These are phyloP conservation scores for Zootoca vivipara DNA, from an alignment of 2,113 vertebrate species.

Conservation along the genomic window DNA sequence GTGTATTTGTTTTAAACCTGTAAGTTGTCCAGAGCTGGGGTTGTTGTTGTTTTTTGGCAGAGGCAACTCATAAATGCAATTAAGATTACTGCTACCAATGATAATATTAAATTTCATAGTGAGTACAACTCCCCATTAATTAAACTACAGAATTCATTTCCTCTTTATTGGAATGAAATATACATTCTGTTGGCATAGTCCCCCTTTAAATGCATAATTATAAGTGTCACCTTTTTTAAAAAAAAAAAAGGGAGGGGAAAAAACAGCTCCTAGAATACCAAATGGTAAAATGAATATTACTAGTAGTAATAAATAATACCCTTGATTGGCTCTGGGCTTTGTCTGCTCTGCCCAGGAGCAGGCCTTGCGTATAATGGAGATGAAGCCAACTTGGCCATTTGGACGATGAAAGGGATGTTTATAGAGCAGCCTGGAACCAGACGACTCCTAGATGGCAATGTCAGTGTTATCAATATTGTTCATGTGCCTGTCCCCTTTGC, in stretches of 20 bases:
- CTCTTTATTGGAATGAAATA: conserved; percentile 67
- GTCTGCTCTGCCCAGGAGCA: background rate
- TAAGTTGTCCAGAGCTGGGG: too few species aligned
- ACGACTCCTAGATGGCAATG: conserved; percentile 42
- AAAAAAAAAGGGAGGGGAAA: conserved; percentile 27
- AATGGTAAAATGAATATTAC: conserved; percentile 48
- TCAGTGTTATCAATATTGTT: conserved; percentile 12
- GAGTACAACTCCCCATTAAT: conserved; percentile 6
- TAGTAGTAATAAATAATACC: conserved; percentile 67
- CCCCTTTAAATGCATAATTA: conserved; percentile 65
- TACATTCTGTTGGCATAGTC: conserved; percentile 56
- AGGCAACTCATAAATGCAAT: too few species aligned
- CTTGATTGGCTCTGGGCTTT: background rate
- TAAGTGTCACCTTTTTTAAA: conserved; percentile 14
- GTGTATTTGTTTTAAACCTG: too few species aligned
- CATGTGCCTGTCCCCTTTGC: conserved; percentile 64
- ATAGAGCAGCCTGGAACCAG: background rate
- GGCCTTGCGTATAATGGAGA: background rate
- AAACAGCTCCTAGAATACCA: conserved; percentile 55
- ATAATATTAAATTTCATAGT: background rate
- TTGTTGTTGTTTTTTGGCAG: too few species aligned
- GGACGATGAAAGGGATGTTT: background rate
- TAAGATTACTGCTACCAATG: too few species aligned
- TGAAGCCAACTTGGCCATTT: fast-evolving
- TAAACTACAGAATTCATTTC: conserved; percentile 18